Percentiles rank a stretch among this genome's conserved stretches.
phyloP scores from a whole-genome alignment of 2,888 invertebrate species.

The Lasioglossum morio region DNA sequence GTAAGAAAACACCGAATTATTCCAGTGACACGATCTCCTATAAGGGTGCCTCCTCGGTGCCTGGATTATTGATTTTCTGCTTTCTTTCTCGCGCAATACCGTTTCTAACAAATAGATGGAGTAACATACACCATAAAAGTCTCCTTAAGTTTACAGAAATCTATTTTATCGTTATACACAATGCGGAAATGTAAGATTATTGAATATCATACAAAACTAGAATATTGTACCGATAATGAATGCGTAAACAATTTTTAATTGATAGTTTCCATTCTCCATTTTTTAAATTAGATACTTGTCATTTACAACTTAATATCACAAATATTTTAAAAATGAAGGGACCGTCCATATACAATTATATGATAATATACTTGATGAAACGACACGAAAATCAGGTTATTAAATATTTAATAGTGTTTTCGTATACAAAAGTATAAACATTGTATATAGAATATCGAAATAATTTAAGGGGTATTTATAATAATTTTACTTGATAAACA shows the following conservation, averaged over 20 bases:
- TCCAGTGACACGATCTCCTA: no score
- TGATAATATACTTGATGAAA: neutral
- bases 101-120: constrained; percentile 46
- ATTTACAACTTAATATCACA: neutral
- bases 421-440: neutral
- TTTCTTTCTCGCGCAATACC: neutral
- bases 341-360: neutral
- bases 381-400: neutral
- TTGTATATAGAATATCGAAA: neutral
- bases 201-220: neutral
- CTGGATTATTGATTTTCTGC: constrained; percentile 48
- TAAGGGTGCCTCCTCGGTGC: no score
- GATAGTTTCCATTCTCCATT: neutral
- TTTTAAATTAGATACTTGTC: neutral
- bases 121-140: constrained; percentile 24
- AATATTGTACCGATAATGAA: neutral
- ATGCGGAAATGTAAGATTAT: neutral
- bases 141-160: constrained; percentile 31
- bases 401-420: neutral
- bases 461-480: neutral
- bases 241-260: neutral
- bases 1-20: no score
- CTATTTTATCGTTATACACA: constrained; percentile 51
- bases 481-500: neutral
- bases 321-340: neutral